phyloP scores from a whole-genome alignment of 2,888 invertebrate species.

The Tinea semifulvella region DNA sequence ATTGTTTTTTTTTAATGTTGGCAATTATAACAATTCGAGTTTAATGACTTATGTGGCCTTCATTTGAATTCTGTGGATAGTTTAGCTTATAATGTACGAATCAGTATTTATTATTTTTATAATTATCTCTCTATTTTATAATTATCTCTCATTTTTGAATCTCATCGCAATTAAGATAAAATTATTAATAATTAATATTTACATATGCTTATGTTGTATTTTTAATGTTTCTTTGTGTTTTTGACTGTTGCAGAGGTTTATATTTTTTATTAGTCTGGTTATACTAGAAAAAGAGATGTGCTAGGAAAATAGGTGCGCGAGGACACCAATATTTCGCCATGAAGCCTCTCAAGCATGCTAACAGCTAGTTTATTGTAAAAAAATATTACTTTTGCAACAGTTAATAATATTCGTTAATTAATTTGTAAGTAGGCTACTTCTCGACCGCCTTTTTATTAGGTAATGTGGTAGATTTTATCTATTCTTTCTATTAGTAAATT shows the following conservation, averaged over 20 bases:
- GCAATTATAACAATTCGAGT: background rate
- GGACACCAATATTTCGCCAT: too few relatives aligned
- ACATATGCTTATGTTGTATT: constrained; percentile 1
- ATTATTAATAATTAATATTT: constrained; percentile 1
- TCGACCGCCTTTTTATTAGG: background rate
- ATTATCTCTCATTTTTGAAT: background rate
- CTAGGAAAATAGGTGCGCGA: too few relatives aligned
- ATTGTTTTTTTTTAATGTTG: background rate
- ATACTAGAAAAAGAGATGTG: too few relatives aligned
- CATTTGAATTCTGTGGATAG: background rate
- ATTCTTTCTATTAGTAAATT: background rate
- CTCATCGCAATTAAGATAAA: constrained; percentile 7
- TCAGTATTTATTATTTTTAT: background rate
- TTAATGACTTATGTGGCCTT: background rate
- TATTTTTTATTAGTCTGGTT: background rate
- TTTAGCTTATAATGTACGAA: background rate
- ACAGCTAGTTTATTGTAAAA: too few relatives aligned
- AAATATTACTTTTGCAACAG: too few relatives aligned
- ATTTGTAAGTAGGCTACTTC: background rate
- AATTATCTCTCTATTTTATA: constrained; percentile 5
- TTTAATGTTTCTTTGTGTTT: constrained; percentile 1
- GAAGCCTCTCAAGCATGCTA: too few relatives aligned
- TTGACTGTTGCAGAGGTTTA: background rate
- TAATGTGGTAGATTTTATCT: background rate
- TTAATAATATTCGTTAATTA: background rate